Evolutionary conservation across 2,888 invertebrate species (phyloP), one percentile per base, ranked within the genome.

Genomic region (Caenorhabditis sp.): DNA sequence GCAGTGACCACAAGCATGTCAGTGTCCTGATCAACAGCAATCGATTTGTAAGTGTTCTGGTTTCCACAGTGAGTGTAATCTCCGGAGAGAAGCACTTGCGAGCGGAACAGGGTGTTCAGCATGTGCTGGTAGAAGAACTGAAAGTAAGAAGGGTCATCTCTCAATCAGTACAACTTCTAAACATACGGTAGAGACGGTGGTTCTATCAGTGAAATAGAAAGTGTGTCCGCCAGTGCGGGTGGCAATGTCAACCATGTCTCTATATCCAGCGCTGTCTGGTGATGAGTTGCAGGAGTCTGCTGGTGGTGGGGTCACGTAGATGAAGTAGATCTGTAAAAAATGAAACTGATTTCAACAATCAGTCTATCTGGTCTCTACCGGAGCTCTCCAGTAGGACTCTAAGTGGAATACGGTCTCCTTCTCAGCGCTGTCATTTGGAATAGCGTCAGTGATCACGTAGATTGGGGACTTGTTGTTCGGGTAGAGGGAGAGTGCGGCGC

Each of bases 401-500:
- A 80, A 59, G n/a, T 82, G 75, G 75, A 83, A 79, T 7, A 83
- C 80, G n/a, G 68, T 76, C 24, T 83, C 83, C 35, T 68, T 61
- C 13, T 70, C 62, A 6, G 52, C 59, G 26, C 70, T 73, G 66
- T 86, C 86, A 46, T 80, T 78, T 9, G 86, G 83, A 26, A 75
- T 63, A 13, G 82, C 84, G 53, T 86, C 86, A 15, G 86, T 83
- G 65, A 86, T 75, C 22, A 86, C 81, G 74, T 86, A 86, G 45
- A 85, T 41, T 4, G 80, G 80, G 15, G 83, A 83, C 39, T 80
- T 80, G 63, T 79, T 76, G 46, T 62, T 77, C 35, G 80, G 82
- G 37, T 76, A 74, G 9, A 56, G 59, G 15, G 72, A 71, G 17
- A 76, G 77, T 32, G 78, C 83, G 46, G 70, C 24, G 26, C 83